phyloP scores from a whole-genome alignment of 2,888 invertebrate species.

The Epirrhoe alternata region DNA sequence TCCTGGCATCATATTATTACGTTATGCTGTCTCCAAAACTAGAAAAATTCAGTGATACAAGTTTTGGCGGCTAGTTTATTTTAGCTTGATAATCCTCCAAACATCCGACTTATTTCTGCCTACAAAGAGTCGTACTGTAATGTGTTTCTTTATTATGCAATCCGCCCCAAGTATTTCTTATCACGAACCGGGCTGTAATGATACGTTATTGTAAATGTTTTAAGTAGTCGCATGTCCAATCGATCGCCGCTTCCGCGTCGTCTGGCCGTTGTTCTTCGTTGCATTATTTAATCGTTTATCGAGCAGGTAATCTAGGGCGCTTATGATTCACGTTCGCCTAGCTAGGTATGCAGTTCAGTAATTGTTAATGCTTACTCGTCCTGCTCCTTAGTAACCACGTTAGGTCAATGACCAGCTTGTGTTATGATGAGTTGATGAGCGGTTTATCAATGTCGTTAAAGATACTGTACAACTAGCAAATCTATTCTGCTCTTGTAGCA shows the following conservation, averaged over 20 bases:
- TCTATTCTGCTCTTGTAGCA: background rate
- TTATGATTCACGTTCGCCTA: slow-evolving; percentile 45
- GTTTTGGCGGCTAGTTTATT: background rate
- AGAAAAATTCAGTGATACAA: background rate
- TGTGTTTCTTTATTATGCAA: background rate
- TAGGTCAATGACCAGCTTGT: background rate
- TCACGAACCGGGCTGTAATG: slow-evolving; percentile 2
- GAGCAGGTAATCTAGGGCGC: slow-evolving; percentile 48
- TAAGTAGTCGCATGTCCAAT: slow-evolving; percentile 41
- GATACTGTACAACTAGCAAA: background rate
- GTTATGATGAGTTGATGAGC: background rate
- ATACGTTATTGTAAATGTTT: slow-evolving; percentile 10
- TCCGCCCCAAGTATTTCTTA: background rate
- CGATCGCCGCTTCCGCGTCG: slow-evolving; percentile 50
- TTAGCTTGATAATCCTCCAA: too few relatives aligned
- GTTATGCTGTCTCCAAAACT: background rate
- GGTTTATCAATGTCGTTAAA: background rate
- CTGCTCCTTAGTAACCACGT: background rate
- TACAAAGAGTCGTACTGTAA: background rate
- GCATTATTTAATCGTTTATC: slow-evolving; percentile 60
- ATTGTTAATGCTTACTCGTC: background rate
- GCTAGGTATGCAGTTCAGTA: slow-evolving; percentile 3
- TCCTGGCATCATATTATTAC: background rate
- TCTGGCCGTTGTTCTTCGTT: slow-evolving; percentile 46
- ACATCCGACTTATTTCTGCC: background rate